Evolutionary conservation across 2,888 invertebrate genomes (phyloP).

Genomic region (Rapana venosa): DNA sequence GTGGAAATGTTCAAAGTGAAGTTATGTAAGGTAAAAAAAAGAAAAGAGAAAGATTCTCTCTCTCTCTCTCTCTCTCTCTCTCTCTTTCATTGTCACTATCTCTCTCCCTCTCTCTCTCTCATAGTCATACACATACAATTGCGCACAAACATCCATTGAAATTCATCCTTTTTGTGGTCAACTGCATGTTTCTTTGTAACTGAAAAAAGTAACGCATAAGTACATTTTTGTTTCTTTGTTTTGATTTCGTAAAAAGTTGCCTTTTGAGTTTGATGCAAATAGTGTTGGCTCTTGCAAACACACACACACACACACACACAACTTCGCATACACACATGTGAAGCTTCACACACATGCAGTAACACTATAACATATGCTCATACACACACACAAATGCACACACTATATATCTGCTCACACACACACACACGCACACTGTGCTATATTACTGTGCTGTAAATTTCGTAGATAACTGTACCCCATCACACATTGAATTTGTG

Average conservation of each 20-base stretch:
- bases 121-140: too few relatives aligned
- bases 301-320: conserved; percentile 14
- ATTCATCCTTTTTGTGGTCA: too few relatives aligned
- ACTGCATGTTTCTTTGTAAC: too few relatives aligned
- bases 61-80: not conserved
- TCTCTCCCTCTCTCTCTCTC: not conserved
- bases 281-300: not conserved
- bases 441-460: not conserved
- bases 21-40: too few relatives aligned
- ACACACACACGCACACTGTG: not conserved
- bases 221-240: too few relatives aligned
- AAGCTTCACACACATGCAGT: not conserved
- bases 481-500: too few relatives aligned
- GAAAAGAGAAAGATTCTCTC: not conserved
- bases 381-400: not conserved
- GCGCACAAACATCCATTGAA: too few relatives aligned
- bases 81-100: not conserved
- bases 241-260: too few relatives aligned
- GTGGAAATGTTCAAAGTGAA: too few relatives aligned
- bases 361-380: not conserved
- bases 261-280: not conserved
- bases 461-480: not conserved
- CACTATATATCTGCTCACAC: not conserved
- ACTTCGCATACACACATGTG: not conserved
- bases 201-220: too few relatives aligned